Evolutionary conservation across 2,797 vertebrate species (phyloP).

Genomic region (Ceyx erithaca): DNA sequence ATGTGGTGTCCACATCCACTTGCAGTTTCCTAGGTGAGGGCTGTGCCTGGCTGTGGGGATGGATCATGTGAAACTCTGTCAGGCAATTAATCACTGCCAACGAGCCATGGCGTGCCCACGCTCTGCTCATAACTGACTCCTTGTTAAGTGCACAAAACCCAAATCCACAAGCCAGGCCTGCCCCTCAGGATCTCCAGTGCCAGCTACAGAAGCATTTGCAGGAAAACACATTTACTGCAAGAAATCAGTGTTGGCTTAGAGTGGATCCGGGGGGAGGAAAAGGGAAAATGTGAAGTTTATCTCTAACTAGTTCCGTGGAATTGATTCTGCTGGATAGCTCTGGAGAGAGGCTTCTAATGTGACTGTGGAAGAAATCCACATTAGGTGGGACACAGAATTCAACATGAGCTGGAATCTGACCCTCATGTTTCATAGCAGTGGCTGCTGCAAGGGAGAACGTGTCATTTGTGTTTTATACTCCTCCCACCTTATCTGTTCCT

Average conservation of each 20-base stretch:
- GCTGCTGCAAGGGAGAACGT: background rate
- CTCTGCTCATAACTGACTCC: slow-evolving; percentile 68
- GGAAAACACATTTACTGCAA: background rate
- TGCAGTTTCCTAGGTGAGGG: slow-evolving; percentile 80
- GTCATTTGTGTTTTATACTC: background rate
- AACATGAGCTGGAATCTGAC: background rate
- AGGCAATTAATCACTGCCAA: slow-evolving; percentile 86
- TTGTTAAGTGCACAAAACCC: slow-evolving; percentile 45
- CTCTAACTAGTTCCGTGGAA: background rate
- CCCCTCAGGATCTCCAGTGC: slow-evolving; percentile 17
- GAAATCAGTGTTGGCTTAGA: background rate
- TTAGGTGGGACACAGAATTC: background rate
- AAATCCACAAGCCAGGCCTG: slow-evolving; percentile 20
- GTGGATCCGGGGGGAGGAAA: fast-evolving
- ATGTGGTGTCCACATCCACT: background rate
- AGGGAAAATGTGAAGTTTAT: background rate
- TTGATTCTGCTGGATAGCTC: background rate
- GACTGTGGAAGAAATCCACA: background rate
- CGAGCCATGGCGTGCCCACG: slow-evolving; percentile 84
- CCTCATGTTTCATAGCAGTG: background rate
- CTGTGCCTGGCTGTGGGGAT: slow-evolving; percentile 77
- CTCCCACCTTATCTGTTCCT: background rate
- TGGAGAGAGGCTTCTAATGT: background rate
- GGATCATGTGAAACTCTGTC: slow-evolving; percentile 84
- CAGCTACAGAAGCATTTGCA: background rate